These are phyloP conservation scores for fruit fly (Drosophila melanogaster) DNA, from an alignment of 1,140 invertebrate species.

Conservation along the genomic window Release_6_plus_ISO1_MT NT_037436.4:10889501-10890000, in stretches of 20 bases:
- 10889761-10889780: constrained; percentile 30
- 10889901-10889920: constrained; percentile 70
- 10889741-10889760: not conserved
- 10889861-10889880: constrained; percentile 51
- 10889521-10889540: too few relatives aligned
- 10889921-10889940: constrained; percentile 46
- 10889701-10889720: too few relatives aligned
- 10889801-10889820: constrained; percentile 13
- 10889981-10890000: constrained; percentile 53
- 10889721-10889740: too few relatives aligned
- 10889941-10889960: constrained; percentile 52
- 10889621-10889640: too few relatives aligned
- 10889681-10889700: too few relatives aligned
- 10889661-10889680: too few relatives aligned
- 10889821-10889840: constrained; percentile 14
- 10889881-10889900: constrained; percentile 67
- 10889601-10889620: too few relatives aligned
- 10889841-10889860: constrained; percentile 37
- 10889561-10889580: too few relatives aligned
- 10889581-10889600: too few relatives aligned
- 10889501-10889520: too few relatives aligned
- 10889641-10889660: too few relatives aligned
- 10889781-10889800: constrained; percentile 30
- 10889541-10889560: too few relatives aligned
- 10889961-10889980: constrained; percentile 66